phyloP scores from a whole-genome alignment of 1,140 invertebrate species.

The Halesus radiatus region DNA sequence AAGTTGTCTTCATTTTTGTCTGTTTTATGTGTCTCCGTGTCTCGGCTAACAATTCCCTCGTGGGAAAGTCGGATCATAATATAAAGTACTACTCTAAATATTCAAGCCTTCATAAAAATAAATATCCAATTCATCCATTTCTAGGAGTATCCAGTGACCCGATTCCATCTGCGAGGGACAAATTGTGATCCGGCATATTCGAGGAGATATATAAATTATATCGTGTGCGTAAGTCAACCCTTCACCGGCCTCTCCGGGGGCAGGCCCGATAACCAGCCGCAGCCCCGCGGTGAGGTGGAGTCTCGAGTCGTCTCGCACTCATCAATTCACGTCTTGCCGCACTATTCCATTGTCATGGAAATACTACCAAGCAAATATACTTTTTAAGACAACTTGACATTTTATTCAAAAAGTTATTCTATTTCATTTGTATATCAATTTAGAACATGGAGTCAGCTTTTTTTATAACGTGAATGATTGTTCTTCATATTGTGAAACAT shows the following conservation, averaged over 20 bases:
- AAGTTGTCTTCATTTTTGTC: too few species aligned
- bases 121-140: background rate
- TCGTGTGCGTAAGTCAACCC: slow-evolving; percentile 17
- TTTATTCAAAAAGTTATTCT: too few species aligned
- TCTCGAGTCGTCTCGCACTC: background rate
- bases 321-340: slow-evolving; percentile 25
- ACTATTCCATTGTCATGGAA: background rate
- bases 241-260: background rate
- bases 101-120: slow-evolving; percentile 1
- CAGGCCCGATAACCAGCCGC: too few species aligned
- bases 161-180: background rate
- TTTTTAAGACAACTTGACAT: too few species aligned
- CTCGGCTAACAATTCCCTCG: too few species aligned
- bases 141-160: background rate
- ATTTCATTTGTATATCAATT: too few species aligned
- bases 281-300: too few species aligned
- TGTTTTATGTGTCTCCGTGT: too few species aligned
- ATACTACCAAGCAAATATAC: background rate
- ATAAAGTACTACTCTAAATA: background rate
- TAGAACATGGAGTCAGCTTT: too few species aligned
- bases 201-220: background rate
- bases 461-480: too few species aligned
- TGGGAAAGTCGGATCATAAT: too few species aligned
- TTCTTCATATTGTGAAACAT: too few species aligned
- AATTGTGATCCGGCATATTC: slow-evolving; percentile 17